phyloP scores from a whole-genome alignment of 2,113 vertebrate species.

The Actinemys pallida region DNA sequence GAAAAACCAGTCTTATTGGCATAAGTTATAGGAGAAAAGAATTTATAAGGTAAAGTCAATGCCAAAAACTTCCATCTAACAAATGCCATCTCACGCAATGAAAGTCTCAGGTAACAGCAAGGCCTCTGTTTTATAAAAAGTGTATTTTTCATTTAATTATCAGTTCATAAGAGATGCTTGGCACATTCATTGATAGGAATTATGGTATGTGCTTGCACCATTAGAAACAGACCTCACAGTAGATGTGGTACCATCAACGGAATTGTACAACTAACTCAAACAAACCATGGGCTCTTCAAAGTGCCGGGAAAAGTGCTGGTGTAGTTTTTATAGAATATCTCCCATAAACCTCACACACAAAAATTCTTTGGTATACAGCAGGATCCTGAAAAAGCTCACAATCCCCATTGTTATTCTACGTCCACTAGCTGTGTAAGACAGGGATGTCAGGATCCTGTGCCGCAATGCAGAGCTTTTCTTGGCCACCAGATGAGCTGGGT shows the following conservation, averaged over 20 bases:
- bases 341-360: neutral
- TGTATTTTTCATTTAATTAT: constrained; percentile 27
- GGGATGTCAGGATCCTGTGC: neutral
- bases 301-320: neutral
- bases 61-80: constrained; percentile 58
- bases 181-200: neutral
- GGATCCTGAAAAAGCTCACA: neutral
- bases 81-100: constrained; percentile 45
- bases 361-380: neutral
- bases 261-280: neutral
- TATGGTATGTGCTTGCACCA: neutral
- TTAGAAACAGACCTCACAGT: constrained; percentile 11
- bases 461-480: neutral
- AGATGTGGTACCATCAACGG: neutral
- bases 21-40: constrained; percentile 47
- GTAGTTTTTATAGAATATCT: neutral
- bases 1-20: neutral
- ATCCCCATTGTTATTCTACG: neutral
- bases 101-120: constrained; percentile 39
- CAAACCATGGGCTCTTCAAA: neutral
- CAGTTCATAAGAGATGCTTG: constrained; percentile 18
- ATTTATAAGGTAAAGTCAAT: constrained; percentile 24
- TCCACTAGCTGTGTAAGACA: neutral
- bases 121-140: constrained; percentile 45
- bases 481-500: neutral